Evolutionary conservation across 2,797 vertebrate species (phyloP).

Genomic region (Atherinosoma microstoma): DNA sequence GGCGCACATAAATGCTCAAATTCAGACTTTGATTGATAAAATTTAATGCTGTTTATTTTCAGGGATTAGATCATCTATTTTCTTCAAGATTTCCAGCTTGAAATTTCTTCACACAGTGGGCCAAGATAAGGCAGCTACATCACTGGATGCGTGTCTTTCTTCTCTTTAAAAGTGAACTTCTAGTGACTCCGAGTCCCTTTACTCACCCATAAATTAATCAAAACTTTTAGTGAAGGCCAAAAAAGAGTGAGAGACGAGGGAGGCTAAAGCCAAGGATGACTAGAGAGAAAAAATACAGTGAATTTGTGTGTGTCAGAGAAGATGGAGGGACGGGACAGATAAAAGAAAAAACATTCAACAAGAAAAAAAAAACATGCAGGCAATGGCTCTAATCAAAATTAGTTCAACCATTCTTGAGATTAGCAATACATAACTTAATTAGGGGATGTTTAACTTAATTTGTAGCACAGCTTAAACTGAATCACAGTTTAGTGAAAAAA

Average conservation of each 20-base stretch:
- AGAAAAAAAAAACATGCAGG: background rate
- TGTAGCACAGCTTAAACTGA: background rate
- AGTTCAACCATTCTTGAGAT: background rate
- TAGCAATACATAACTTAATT: background rate
- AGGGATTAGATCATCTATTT: background rate
- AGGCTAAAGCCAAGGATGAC: background rate
- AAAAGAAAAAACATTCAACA: background rate
- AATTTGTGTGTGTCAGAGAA: background rate
- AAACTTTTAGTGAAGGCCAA: constrained; percentile 25
- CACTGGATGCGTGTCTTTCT: constrained; percentile 8
- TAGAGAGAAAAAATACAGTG: constrained; percentile 13
- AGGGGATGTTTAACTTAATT: background rate
- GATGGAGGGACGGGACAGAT: background rate
- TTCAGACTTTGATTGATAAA: background rate
- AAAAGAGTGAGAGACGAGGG: constrained; percentile 14
- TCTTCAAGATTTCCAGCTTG: background rate
- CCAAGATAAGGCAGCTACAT: constrained; percentile 13
- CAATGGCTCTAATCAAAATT: constrained; percentile 1
- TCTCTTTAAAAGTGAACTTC: constrained; percentile 28
- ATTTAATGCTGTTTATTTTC: background rate
- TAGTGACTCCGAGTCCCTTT: constrained; percentile 31
- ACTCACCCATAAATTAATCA: constrained; percentile 44
- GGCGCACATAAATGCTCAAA: background rate
- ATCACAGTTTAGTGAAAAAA: background rate
- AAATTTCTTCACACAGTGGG: background rate